Evolutionary conservation across 2,113 vertebrate genomes (phyloP).

Genomic region (Leptobrachium leishanense): DNA sequence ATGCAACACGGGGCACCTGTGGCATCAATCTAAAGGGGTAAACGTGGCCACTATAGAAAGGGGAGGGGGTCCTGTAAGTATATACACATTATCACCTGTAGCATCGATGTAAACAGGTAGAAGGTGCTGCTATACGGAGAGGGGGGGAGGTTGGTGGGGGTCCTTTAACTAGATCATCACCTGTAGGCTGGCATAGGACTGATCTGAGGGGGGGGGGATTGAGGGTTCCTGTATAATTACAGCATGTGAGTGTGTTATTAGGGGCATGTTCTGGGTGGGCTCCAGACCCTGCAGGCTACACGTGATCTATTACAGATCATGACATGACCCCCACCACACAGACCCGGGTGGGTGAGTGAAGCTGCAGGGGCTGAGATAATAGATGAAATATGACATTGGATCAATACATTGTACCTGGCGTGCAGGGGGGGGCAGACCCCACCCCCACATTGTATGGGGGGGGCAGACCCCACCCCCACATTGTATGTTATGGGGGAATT

Average conservation of each 20-base stretch:
- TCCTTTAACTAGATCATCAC: background rate
- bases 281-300: slow-evolving; percentile 8
- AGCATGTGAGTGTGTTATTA: background rate
- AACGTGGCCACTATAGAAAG: too few relatives aligned
- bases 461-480: background rate
- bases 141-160: too few relatives aligned
- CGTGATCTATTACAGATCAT: slow-evolving; percentile 18
- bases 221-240: too few relatives aligned
- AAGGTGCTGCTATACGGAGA: too few relatives aligned
- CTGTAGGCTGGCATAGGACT: background rate
- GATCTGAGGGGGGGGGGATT: too few relatives aligned
- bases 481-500: too few relatives aligned
- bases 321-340: slow-evolving; percentile 13
- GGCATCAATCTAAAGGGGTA: too few relatives aligned
- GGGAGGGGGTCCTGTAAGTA: too few relatives aligned
- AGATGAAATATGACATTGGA: slow-evolving; percentile 32
- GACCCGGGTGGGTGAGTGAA: slow-evolving; percentile 19
- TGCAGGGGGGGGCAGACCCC: background rate
- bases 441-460: background rate
- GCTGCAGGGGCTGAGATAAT: slow-evolving; percentile 25
- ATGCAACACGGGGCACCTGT: too few relatives aligned
- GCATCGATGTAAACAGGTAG: too few relatives aligned
- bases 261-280: background rate
- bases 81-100: too few relatives aligned
- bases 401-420: slow-evolving; percentile 4